Percentiles rank a stretch among this genome's conserved stretches.
phyloP scores from a whole-genome alignment of 2,113 vertebrate species.

The Fulmarus glacialis region DNA sequence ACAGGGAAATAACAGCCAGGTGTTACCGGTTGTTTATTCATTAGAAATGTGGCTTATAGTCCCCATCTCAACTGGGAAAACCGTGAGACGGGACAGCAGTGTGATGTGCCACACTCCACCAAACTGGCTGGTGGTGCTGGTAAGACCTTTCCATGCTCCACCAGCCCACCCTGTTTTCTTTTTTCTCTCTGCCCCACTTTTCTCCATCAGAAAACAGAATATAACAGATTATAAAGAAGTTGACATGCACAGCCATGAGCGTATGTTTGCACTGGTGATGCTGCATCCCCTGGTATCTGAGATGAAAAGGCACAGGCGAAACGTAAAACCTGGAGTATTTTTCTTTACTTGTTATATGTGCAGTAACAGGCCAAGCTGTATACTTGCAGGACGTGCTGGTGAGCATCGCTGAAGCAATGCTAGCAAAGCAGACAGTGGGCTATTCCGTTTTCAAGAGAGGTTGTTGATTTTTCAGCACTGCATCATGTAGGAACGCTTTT shows the following conservation, averaged over 20 bases:
- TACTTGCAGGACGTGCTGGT: neutral
- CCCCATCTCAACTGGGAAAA: neutral
- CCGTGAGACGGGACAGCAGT: rapidly evolving
- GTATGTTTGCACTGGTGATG: neutral
- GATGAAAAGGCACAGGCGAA: neutral
- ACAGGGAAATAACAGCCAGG: neutral
- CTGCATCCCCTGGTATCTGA: neutral
- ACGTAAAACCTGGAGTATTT: neutral
- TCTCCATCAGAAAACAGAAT: neutral
- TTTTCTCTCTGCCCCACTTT: neutral
- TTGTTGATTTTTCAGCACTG: neutral
- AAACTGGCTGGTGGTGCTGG: neutral
- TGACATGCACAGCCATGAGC: neutral
- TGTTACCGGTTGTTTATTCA: neutral
- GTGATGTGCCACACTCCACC: neutral
- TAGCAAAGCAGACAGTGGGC: neutral
- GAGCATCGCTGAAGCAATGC: neutral
- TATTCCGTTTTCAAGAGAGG: neutral
- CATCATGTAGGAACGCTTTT: neutral
- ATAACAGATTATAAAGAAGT: neutral
- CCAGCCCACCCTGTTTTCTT: neutral
- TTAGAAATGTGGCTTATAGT: neutral
- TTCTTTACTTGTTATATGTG: neutral
- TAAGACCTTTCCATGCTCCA: neutral
- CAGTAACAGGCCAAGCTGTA: neutral